Evolutionary conservation across 2,797 vertebrate genomes (phyloP), one percentile per base, ranked within the genome.

Genomic region (Sebastolobus alascanus): DNA sequence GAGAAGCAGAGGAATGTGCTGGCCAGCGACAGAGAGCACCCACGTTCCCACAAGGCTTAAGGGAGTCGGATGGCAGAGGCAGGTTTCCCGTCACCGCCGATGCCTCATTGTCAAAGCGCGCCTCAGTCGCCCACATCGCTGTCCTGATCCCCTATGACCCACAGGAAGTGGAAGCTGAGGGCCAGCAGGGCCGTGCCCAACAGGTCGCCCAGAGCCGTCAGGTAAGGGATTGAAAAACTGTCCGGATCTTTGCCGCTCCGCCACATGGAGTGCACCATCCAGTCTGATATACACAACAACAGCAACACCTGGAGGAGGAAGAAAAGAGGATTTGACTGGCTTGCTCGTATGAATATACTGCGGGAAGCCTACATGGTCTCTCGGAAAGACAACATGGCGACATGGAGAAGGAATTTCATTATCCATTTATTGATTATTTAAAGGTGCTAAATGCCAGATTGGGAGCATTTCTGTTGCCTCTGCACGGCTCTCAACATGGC

Each of bases 221-320:
- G 96, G 82, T 99, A 99, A 1, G 98, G 98, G 84, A 99, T 99
- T 83, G 97, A 98, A 88, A 99, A 99, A 55, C 98, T 99, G 90
- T 99, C 98, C 0, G 98, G 98, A 88, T 99, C 98, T 91, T 99
- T 99, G 70, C 98, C 98, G 58, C 96, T 98, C 65, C 95, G 97
- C 98, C 98, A 99, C 96, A 99, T 98, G 75, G 96, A 97, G 74
- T 97, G 97, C 11, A 99, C 98, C 98, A 99, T 99, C 98, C 98
- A 99, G 95, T 99, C 98, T 12, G 98, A 94, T 38, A 99, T 97
- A 83, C 96, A 97, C 84, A 99, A 77, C 90, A 99, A 81, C 82
- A 96, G 94, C 72, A 98, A 95, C 60, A 99, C 98, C 98, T 99
- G 76, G 43, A 1, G 43, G 43, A 46, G 54, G 22, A 6, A 55